These are phyloP conservation scores for Takifugu bimaculatus DNA, from an alignment of 2,113 vertebrate species.

Conservation along the genomic window DNA sequence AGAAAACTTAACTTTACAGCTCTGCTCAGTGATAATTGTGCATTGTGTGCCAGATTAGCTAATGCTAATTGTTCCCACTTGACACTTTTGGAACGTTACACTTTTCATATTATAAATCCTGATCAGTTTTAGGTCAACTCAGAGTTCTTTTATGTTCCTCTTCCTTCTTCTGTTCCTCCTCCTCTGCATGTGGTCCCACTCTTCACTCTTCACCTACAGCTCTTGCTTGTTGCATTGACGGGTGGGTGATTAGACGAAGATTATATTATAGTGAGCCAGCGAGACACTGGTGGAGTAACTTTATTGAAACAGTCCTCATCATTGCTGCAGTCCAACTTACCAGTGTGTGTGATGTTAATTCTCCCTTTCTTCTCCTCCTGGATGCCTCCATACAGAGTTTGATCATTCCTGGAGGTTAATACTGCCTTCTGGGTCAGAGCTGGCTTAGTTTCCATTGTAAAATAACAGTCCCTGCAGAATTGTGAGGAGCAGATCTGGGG, in stretches of 20 bases:
- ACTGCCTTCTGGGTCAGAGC: constrained; percentile 67
- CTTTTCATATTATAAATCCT: constrained; percentile 30
- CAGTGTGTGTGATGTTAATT: constrained; percentile 7
- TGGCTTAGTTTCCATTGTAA: constrained; percentile 68
- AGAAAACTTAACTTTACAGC: too few relatives aligned
- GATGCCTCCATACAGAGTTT: constrained; percentile 45
- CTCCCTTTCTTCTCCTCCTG: constrained; percentile 26
- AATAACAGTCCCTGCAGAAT: constrained; percentile 63
- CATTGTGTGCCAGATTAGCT: too few relatives aligned
- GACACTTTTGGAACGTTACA: constrained; percentile 21
- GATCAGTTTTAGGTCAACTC: constrained; percentile 44
- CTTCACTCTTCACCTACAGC: constrained; percentile 27
- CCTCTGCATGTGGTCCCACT: constrained; percentile 27
- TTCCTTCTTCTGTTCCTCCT: constrained; percentile 7
- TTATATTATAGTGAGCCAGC: constrained; percentile 48
- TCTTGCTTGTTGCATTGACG: constrained; percentile 32
- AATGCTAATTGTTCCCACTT: neutral
- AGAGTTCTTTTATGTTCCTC: constrained; percentile 45
- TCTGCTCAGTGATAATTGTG: too few relatives aligned
- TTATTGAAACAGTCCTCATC: constrained; percentile 36
- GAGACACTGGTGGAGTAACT: constrained; percentile 44
- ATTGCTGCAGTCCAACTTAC: constrained; percentile 29
- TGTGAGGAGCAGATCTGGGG: constrained; percentile 37
- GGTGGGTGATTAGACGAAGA: constrained; percentile 64
- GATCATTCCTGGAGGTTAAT: constrained; percentile 63